Conservation (phyloP, 2,888 invertebrate genomes). For the Creontiades dilutus region DNA sequence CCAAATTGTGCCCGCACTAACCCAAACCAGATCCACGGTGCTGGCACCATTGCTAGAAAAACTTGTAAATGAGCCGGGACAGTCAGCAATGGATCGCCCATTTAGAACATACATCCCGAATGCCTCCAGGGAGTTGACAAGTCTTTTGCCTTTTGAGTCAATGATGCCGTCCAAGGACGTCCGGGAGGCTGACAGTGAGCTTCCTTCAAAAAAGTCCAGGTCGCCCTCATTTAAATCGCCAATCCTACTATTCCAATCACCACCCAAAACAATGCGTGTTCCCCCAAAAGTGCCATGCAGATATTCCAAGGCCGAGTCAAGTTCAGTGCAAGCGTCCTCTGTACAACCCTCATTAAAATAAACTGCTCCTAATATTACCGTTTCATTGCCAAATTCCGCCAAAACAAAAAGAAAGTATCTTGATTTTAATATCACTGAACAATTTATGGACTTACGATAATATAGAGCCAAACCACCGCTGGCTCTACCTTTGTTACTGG, state of each 20-base stretch:
- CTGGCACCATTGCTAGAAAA: conserved; percentile 38
- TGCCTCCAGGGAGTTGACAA: conserved; percentile 29
- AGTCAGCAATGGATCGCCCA: conserved; percentile 47
- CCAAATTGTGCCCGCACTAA: neutral
- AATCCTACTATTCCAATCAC: conserved; percentile 63
- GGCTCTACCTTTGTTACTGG: conserved; percentile 40
- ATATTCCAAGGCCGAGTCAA: neutral
- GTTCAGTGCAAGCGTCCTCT: conserved; percentile 15
- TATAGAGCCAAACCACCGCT: conserved; percentile 2
- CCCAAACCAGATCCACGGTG: conserved; percentile 45
- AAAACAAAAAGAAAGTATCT: conserved; percentile 59
- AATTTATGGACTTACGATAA: neutral
- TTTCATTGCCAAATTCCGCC: neutral
- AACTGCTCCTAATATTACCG: conserved; percentile 25
- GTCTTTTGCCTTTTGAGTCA: conserved; percentile 37
- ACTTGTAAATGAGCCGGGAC: conserved; percentile 20
- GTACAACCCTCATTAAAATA: conserved; percentile 55
- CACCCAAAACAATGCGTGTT: conserved; percentile 2
- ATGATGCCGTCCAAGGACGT: neutral
- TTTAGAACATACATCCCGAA: conserved; percentile 46
- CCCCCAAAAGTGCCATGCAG: conserved; percentile 2
- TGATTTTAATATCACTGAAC: neutral
- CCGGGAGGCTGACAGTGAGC: conserved; percentile 18
- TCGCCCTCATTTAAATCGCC: conserved; percentile 30
- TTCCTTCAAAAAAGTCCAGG: conserved; percentile 35